phyloP scores from a whole-genome alignment of 2,113 vertebrate species.

The Ciconia maguari region DNA sequence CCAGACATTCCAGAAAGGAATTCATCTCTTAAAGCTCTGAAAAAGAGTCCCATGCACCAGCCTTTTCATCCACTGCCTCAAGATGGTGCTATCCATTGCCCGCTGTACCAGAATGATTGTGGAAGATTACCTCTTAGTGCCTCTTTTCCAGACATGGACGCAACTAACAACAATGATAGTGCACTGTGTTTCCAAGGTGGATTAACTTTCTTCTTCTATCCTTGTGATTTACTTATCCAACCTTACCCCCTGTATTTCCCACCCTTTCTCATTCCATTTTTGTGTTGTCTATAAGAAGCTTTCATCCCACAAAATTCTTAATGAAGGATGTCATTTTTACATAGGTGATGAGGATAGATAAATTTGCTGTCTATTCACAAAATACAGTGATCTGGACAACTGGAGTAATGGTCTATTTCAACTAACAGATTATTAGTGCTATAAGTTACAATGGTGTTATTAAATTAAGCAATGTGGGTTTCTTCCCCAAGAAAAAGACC shows the following conservation, averaged over 20 bases:
- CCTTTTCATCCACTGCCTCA: constrained; percentile 77
- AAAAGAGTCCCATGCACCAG: constrained; percentile 77
- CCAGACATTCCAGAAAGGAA: constrained; percentile 94
- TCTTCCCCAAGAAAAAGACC: background rate
- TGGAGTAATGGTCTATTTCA: background rate
- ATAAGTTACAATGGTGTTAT: background rate
- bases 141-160: constrained; percentile 86
- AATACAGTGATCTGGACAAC: background rate
- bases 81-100: constrained; percentile 78
- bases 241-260: constrained; percentile 52
- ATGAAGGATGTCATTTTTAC: background rate
- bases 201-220: constrained; percentile 65
- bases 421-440: background rate
- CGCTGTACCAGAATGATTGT: constrained; percentile 77
- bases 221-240: constrained; percentile 36
- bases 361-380: constrained; percentile 40
- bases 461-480: background rate
- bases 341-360: background rate
- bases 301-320: background rate
- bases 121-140: constrained; percentile 85
- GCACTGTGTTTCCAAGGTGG: constrained; percentile 90
- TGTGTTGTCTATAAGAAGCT: background rate
- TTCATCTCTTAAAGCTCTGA: constrained; percentile 86
- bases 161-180: constrained; percentile 85
- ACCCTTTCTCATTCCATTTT: constrained; percentile 32